Percentiles rank a stretch among this genome's conserved stretches.
phyloP scores from a whole-genome alignment of 2,797 vertebrate species.

The Acanthopagrus latus region DNA sequence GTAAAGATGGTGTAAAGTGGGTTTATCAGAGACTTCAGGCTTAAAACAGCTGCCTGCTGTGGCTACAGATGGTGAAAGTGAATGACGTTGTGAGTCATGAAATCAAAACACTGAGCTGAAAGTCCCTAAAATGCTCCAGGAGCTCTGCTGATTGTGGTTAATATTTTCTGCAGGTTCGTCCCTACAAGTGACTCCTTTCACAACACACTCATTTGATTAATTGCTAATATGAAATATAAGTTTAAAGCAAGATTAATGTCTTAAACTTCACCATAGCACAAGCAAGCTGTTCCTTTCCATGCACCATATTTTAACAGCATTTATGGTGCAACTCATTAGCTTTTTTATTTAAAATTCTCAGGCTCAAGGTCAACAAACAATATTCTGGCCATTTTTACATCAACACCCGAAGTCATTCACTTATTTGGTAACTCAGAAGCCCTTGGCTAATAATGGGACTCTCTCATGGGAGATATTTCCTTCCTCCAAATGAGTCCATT shows the following conservation, averaged over 20 bases:
- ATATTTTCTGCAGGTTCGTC: background rate
- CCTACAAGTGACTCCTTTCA: background rate
- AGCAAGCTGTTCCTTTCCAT: background rate
- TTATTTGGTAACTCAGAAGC: background rate
- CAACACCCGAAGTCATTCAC: conserved; percentile 1
- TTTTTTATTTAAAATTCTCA: background rate
- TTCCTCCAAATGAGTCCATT: conserved; percentile 18
- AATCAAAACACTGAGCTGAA: background rate
- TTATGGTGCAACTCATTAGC: background rate
- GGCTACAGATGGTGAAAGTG: background rate
- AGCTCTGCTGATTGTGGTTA: background rate
- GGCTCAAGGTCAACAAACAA: background rate
- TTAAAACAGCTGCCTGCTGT: background rate
- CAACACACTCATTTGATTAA: background rate
- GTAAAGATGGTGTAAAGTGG: background rate
- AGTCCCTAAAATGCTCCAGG: background rate
- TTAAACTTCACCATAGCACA: background rate
- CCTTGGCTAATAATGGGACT: background rate
- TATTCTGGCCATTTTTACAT: background rate
- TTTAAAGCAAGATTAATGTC: background rate
- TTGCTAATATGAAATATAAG: background rate
- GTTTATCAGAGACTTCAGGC: background rate
- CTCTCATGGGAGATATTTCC: conserved; percentile 3
- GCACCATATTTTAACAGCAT: background rate
- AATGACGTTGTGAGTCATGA: background rate